Evolutionary conservation across 2,113 vertebrate species (phyloP).

Genomic region (Megaptera novaeangliae): DNA sequence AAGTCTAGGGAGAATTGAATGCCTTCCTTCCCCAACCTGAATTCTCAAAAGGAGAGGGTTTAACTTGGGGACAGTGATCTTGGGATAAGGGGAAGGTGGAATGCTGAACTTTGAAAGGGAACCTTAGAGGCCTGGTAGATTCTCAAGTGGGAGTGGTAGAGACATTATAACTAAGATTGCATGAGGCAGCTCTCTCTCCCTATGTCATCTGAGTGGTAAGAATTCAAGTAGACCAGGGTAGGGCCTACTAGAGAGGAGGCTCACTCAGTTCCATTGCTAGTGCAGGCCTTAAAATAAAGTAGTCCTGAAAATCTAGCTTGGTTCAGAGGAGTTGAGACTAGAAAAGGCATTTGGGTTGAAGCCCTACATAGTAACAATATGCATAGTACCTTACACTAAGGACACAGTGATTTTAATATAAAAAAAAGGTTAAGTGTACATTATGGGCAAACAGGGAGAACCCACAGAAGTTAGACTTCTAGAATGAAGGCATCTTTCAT

Average conservation of each 20-base stretch:
- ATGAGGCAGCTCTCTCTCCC: neutral
- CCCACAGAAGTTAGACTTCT: neutral
- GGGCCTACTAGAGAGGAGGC: accelerated
- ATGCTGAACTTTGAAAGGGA: neutral
- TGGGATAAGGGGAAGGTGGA: neutral
- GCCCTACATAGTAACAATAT: neutral
- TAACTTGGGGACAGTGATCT: neutral
- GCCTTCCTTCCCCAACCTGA: neutral
- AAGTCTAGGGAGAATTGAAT: neutral
- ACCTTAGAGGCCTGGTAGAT: neutral
- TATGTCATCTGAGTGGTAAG: neutral
- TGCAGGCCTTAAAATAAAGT: neutral
- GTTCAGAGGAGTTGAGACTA: neutral
- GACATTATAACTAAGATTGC: neutral
- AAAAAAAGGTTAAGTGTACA: neutral
- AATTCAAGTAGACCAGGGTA: neutral
- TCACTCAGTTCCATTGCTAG: accelerated
- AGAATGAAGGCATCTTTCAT: neutral
- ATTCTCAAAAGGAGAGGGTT: neutral
- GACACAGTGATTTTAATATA: neutral
- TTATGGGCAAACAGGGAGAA: neutral
- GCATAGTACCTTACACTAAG: neutral
- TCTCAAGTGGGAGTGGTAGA: neutral
- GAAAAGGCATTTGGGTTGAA: neutral
- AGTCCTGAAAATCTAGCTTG: neutral